These are phyloP conservation scores for Geodia barretti DNA, from an alignment of 37 sponge, comb jelly and placozoan genomes.

Conservation along the genomic window DNA sequence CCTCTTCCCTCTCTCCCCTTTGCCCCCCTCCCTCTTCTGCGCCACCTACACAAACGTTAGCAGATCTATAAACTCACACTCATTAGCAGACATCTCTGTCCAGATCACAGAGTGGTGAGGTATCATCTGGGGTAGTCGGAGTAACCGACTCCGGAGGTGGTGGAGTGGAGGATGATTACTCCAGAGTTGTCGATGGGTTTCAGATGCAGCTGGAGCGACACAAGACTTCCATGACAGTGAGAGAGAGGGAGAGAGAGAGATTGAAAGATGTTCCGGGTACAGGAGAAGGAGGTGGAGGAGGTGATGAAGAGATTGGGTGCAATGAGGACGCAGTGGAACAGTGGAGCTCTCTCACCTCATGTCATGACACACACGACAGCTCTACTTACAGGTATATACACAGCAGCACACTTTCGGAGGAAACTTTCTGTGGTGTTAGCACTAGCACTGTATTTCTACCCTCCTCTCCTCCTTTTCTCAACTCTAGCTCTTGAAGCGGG, in stretches of 20 bases:
- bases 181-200: not conserved
- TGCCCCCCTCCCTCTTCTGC: not conserved
- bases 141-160: not conserved
- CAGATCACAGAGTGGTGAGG: not conserved
- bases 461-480: not conserved
- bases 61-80: not conserved
- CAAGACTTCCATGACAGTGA: not conserved
- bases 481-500: conserved; percentile 35
- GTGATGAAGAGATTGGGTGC: not conserved
- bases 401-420: too few species aligned
- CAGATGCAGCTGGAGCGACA: not conserved
- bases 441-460: too few species aligned
- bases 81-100: not conserved
- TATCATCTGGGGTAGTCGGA: not conserved
- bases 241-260: not conserved
- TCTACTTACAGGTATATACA: not conserved
- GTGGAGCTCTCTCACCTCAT: not conserved
- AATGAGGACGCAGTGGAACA: not conserved
- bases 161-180: not conserved
- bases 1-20: not conserved
- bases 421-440: not conserved
- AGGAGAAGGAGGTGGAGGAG: conserved; percentile 8
- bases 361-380: not conserved
- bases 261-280: not conserved
- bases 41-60: not conserved